These are phyloP conservation scores for Stegodyphus dumicola DNA, from an alignment of 1,140 invertebrate species.

Conservation along the genomic window DNA sequence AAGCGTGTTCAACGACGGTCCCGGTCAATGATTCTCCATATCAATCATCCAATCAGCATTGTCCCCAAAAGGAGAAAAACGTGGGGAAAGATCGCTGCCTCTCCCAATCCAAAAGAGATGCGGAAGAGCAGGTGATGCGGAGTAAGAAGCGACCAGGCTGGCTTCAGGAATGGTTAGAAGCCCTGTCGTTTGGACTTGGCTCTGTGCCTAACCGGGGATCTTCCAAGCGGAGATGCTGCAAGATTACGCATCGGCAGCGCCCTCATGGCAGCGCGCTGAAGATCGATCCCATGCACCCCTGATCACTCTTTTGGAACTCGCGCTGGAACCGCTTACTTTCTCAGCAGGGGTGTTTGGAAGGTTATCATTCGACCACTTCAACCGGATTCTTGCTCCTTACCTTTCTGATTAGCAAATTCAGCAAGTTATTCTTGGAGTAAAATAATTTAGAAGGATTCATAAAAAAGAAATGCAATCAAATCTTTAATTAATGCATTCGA, in stretches of 20 bases:
- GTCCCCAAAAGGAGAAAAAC: background rate
- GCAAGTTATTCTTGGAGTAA: too few relatives aligned
- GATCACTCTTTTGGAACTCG: conserved; percentile 34
- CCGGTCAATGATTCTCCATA: background rate
- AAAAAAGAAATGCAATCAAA: too few relatives aligned
- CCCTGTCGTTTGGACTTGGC: conserved; percentile 8
- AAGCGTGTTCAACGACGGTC: background rate
- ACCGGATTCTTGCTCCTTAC: too few relatives aligned
- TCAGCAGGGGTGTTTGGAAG: conserved; percentile 3
- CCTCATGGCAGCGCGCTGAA: conserved; percentile 5
- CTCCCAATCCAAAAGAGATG: conserved; percentile 41
- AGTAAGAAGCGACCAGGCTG: background rate
- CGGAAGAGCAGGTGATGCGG: background rate
- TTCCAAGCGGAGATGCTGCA: background rate
- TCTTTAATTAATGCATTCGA: too few relatives aligned
- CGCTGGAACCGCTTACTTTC: conserved; percentile 27
- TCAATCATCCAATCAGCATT: background rate
- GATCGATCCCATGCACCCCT: conserved; percentile 29
- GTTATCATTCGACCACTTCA: too few relatives aligned
- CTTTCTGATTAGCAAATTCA: too few relatives aligned
- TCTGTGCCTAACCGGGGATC: conserved; percentile 34
- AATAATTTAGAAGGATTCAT: too few relatives aligned
- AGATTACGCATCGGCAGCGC: conserved; percentile 17
- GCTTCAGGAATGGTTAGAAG: background rate
- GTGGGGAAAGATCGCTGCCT: conserved; percentile 15